Percentiles rank a stretch among this genome's conserved stretches.
Conservation (phyloP, 2,888 invertebrate genomes). For the Rhagonycha lutea region DNA sequence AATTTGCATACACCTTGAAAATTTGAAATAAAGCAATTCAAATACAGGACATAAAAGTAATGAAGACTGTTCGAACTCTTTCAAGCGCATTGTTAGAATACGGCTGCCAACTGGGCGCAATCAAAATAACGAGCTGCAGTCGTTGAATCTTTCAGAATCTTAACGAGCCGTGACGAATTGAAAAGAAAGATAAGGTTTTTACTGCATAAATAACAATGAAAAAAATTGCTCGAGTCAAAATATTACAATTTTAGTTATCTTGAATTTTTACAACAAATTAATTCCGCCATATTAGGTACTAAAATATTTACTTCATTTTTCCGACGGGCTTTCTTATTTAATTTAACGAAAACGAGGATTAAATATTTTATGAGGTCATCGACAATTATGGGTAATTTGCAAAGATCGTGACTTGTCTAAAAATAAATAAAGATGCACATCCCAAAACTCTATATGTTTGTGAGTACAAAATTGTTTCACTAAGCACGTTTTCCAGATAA, state of each 20-base stretch:
- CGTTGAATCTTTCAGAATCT: slow-evolving; percentile 24
- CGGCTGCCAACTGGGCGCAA: slow-evolving; percentile 26
- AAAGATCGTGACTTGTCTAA: not conserved
- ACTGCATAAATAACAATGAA: slow-evolving; percentile 13
- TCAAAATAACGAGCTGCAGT: slow-evolving; percentile 31
- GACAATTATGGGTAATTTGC: not conserved
- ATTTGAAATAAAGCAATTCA: slow-evolving; percentile 13
- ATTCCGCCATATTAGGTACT: not conserved
- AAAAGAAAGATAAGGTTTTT: slow-evolving; percentile 12
- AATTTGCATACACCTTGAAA: slow-evolving; percentile 23
- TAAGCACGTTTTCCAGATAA: slow-evolving; percentile 1
- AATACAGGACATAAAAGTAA: slow-evolving; percentile 22
- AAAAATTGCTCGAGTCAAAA: not conserved
- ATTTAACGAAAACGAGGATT: not conserved
- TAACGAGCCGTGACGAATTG: slow-evolving; percentile 27
- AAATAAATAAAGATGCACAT: not conserved
- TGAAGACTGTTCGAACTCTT: slow-evolving; percentile 25
- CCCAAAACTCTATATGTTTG: not conserved
- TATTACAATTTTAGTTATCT: not conserved
- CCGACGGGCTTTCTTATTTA: not conserved
- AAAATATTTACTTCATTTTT: not conserved
- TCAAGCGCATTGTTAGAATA: slow-evolving; percentile 26
- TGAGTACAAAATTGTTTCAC: not conserved
- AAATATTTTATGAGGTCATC: not conserved
- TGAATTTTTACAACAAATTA: not conserved